These are phyloP conservation scores for Nysson spinosus DNA, from an alignment of 2,888 invertebrate genomes.

Conservation along the genomic window DNA sequence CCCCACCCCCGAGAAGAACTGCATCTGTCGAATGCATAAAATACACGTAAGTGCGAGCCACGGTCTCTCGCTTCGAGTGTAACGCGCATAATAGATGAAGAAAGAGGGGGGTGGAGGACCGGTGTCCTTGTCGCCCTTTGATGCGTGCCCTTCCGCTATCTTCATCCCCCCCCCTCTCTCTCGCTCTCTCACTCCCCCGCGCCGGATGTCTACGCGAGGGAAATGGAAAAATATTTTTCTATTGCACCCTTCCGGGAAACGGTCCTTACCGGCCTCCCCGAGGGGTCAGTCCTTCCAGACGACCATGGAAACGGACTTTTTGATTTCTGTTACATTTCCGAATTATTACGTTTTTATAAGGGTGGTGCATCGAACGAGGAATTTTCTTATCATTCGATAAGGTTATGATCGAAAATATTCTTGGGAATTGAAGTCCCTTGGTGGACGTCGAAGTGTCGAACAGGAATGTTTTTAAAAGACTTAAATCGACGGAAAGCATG, in stretches of 20 bases:
- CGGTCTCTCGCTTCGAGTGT: constrained; percentile 54
- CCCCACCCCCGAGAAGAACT: constrained; percentile 29
- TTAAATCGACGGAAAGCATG: too few relatives aligned
- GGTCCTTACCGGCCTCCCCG: constrained; percentile 9
- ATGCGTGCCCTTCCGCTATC: too few relatives aligned
- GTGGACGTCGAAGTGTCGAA: too few relatives aligned
- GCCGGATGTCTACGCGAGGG: constrained; percentile 22
- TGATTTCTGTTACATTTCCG: not conserved
- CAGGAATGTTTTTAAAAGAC: too few relatives aligned
- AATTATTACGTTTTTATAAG: not conserved
- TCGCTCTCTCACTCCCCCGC: too few relatives aligned
- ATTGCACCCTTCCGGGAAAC: constrained; percentile 50
- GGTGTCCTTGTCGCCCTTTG: too few relatives aligned
- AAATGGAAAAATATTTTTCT: constrained; percentile 69
- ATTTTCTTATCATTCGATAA: too few relatives aligned
- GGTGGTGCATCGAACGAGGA: too few relatives aligned
- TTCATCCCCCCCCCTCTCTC: constrained; percentile 15
- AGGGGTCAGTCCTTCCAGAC: constrained; percentile 31
- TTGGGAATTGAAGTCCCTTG: too few relatives aligned
- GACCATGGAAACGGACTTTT: constrained; percentile 24
- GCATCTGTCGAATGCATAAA: constrained; percentile 65
- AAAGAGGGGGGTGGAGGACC: constrained; percentile 41
- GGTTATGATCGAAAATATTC: too few relatives aligned
- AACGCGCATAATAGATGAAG: constrained; percentile 57
- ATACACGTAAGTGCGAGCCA: constrained; percentile 62